These are phyloP conservation scores for Anomalospiza imberbis DNA, from an alignment of 2,797 vertebrate genomes.

Conservation along the genomic window DNA sequence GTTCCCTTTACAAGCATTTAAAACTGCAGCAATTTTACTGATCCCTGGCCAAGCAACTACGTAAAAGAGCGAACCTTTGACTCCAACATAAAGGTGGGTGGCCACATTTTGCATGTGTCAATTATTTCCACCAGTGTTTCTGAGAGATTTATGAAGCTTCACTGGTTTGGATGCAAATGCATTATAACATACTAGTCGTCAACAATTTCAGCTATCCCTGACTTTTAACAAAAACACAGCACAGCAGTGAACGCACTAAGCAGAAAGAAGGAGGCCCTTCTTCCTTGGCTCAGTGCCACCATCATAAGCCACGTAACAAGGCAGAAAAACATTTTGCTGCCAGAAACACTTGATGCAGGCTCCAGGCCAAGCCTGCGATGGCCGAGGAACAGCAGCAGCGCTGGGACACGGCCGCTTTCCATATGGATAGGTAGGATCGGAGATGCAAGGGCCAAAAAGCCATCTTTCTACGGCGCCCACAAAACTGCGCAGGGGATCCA, in stretches of 20 bases:
- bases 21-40: neutral
- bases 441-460: fast-evolving
- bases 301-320: fast-evolving
- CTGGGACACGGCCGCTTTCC: neutral
- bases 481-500: fast-evolving
- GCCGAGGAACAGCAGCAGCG: fast-evolving
- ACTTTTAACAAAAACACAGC: fast-evolving
- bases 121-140: neutral
- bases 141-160: neutral
- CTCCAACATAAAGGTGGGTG: neutral
- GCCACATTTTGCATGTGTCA: neutral
- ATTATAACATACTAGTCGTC: fast-evolving
- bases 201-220: neutral
- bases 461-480: neutral
- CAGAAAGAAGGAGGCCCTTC: neutral
- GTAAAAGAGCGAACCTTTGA: neutral
- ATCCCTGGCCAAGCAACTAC: neutral
- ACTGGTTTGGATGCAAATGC: neutral
- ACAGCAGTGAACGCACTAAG: fast-evolving
- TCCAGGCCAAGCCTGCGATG: neutral
- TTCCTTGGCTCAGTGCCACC: neutral
- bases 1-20: neutral
- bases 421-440: fast-evolving
- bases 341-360: neutral
- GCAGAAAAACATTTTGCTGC: fast-evolving